Percentiles rank a stretch among this genome's conserved stretches.
These are phyloP conservation scores for Eretmochelys imbricata DNA, from an alignment of 2,113 vertebrate species.

Conservation along the genomic window DNA sequence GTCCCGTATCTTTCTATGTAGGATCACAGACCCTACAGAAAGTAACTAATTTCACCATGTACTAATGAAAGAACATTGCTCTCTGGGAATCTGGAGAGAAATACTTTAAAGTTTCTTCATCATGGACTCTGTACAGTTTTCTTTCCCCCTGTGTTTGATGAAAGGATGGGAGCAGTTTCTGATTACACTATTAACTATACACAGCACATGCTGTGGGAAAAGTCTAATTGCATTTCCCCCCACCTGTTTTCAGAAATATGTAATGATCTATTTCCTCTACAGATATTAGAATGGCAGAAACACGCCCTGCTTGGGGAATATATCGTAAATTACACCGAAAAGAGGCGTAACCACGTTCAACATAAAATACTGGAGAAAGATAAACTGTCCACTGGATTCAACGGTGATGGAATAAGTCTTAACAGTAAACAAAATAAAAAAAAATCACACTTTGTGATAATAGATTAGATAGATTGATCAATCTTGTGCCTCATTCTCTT, in stretches of 20 bases:
- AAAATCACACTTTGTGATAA: neutral
- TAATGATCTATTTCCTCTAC: conserved; percentile 2
- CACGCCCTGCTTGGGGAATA: neutral
- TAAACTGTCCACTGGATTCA: neutral
- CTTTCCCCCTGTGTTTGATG: neutral
- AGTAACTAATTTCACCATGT: conserved; percentile 6
- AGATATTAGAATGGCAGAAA: neutral
- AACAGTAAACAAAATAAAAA: neutral
- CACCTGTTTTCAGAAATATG: conserved; percentile 32
- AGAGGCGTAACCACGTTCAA: neutral
- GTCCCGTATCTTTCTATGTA: neutral
- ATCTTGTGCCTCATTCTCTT: neutral
- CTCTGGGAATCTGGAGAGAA: conserved; percentile 3
- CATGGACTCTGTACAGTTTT: neutral
- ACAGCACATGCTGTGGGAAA: neutral
- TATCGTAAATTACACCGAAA: neutral
- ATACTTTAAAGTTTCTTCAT: conserved; percentile 15
- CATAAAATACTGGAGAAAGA: conserved; percentile 6
- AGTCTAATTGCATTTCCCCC: conserved; percentile 23
- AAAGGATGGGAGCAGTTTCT: conserved; percentile 6
- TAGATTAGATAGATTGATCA: neutral
- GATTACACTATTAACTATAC: neutral
- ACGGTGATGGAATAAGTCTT: neutral
- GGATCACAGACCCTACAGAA: neutral
- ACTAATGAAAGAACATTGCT: conserved; percentile 18